Evolutionary conservation across 2,113 vertebrate genomes (phyloP).

Genomic region (Ciconia maguari): DNA sequence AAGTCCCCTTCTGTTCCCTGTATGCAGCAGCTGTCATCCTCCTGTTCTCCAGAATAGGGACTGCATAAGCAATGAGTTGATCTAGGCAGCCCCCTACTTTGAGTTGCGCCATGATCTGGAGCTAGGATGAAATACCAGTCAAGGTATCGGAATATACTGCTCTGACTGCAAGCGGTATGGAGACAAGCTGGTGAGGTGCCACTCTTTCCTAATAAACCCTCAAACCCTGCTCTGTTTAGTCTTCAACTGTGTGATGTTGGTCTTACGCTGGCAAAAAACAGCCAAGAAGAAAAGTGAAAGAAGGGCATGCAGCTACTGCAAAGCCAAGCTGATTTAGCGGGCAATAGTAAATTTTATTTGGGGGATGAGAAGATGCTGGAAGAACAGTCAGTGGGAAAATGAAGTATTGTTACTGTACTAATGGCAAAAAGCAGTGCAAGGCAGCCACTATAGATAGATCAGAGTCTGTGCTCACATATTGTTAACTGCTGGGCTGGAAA

Average conservation of each 20-base stretch:
- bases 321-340: background rate
- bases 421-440: background rate
- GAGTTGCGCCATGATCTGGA: background rate
- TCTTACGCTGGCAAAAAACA: background rate
- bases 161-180: background rate
- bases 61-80: background rate
- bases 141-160: background rate
- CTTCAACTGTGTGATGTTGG: background rate
- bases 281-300: background rate
- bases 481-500: background rate
- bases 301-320: background rate
- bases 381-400: background rate
- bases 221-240: background rate
- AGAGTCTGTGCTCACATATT: background rate
- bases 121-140: background rate
- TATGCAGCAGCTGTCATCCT: fast-evolving
- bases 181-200: background rate
- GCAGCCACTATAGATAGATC: background rate
- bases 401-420: background rate
- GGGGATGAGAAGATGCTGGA: background rate
- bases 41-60: background rate
- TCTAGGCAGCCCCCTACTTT: background rate
- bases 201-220: background rate
- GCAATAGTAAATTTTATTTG: background rate
- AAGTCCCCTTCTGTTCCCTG: background rate